A percentile compares a stretch with the other conserved stretches of the same genome.
Evolutionary conservation across 2,797 vertebrate genomes (phyloP).

Genomic region (Hippoglossus hippoglossus): DNA sequence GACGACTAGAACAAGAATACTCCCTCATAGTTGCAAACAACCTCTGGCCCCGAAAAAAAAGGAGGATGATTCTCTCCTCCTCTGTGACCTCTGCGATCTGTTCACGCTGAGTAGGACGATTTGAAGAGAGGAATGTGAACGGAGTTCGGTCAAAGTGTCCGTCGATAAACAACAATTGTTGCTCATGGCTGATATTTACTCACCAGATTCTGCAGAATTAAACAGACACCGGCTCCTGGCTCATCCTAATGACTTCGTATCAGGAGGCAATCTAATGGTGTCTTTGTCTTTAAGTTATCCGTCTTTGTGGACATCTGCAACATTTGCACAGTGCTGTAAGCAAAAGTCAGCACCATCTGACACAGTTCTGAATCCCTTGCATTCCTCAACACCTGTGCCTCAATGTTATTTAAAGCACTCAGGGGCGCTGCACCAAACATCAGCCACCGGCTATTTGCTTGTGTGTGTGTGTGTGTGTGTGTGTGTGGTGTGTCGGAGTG

Average conservation of each 20-base stretch:
- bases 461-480: conserved; percentile 13
- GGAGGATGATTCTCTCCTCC: conserved; percentile 57
- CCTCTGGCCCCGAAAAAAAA: conserved; percentile 63
- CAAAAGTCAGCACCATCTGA: conserved; percentile 80
- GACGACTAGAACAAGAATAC: conserved; percentile 69
- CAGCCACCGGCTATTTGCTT: conserved; percentile 74
- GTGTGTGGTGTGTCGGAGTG: conserved; percentile 9
- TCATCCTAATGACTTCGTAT: conserved; percentile 68
- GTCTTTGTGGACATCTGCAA: conserved; percentile 77
- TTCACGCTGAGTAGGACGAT: conserved; percentile 72
- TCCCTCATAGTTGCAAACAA: conserved; percentile 72
- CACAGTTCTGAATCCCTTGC: conserved; percentile 71
- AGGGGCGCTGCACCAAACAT: conserved; percentile 72
- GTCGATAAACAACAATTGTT: conserved; percentile 57
- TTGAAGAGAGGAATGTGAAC: conserved; percentile 55
- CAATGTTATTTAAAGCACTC: conserved; percentile 80
- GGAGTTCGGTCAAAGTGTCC: conserved; percentile 62
- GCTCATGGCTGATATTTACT: conserved; percentile 66
- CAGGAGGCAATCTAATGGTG: conserved; percentile 72
- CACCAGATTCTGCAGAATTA: conserved; percentile 61
- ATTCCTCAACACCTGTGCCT: conserved; percentile 80
- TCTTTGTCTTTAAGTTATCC: conserved; percentile 75
- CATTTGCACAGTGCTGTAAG: conserved; percentile 77
- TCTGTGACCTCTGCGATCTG: conserved; percentile 69
- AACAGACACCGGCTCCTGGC: conserved; percentile 53